Evolutionary conservation across 2,797 vertebrate species (phyloP), one percentile per base, ranked within the genome.

Genomic region (Phyllotis vaccarum): DNA sequence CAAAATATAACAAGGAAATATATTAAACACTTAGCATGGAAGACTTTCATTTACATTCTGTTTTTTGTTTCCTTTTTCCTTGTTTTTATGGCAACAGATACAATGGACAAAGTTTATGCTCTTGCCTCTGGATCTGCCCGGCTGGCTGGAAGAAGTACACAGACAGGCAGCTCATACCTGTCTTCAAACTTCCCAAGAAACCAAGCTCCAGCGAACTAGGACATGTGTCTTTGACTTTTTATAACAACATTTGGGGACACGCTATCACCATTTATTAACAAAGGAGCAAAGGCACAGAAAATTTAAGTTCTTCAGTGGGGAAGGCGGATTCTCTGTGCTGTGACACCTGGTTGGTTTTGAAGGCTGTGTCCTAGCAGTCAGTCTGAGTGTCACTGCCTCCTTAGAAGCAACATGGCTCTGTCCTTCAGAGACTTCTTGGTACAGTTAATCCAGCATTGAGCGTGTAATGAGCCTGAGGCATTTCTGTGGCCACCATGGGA

Each of bases 21-120:
- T n/a, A 74, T 29, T 96, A 90, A 94, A 79, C 29, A 13, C 82
- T 92, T 94, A 37, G 70, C 24, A 56, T 34, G 46, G 90, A 86
- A 86, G 78, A 68, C 0, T 16, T 68, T 29, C n/a, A 37, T 1
- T 79, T 58, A 62, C 17, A 70, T 91, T 90, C 27, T 83, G 5
- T 1, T 24, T 62, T 49, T 27, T 81, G 4, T 6, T 21, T 58
- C 6, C 46, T 52, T 75, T 11, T 19, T 31, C 43, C 49, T 49
- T 70, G 29, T 64, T 29, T 31, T 31, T 7, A 27, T 5, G 19
- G 16, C 19, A 87, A 79, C 37, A 79, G 6, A 16, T 16, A 19
- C 5, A 80, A 54, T 34, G 37, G 31, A 49, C 31, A 46, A 60
- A 70, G 29, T 6, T n/a, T 74, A 21, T 76, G 40, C 34, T 60